Percentiles rank a stretch among this genome's conserved stretches.
Conservation (phyloP, 2,797 vertebrate genomes). For the Siniperca scherzeri region DNA sequence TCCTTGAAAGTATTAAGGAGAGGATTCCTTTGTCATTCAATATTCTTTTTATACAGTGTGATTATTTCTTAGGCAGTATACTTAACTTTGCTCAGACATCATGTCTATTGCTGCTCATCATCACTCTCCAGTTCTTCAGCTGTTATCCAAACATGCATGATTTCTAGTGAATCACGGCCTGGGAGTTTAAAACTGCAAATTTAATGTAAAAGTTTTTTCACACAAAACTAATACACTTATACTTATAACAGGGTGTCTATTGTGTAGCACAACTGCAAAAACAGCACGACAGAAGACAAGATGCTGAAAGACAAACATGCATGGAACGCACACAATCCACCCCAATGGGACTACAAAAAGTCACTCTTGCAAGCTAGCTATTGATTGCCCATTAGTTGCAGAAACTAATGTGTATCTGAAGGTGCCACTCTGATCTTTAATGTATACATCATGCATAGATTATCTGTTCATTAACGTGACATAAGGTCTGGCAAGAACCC, state of each 20-base stretch:
- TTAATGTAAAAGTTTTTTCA: not conserved
- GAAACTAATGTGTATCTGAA: constrained; percentile 63
- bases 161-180: not conserved
- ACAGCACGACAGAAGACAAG: not conserved
- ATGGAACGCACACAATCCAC: not conserved
- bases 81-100: not conserved
- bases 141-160: not conserved
- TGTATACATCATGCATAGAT: constrained; percentile 76
- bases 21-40: not conserved
- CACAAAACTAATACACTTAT: not conserved
- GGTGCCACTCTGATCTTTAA: constrained; percentile 64
- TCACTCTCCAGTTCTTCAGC: not conserved
- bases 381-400: constrained; percentile 59
- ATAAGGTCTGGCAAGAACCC: constrained; percentile 49
- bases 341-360: constrained; percentile 43
- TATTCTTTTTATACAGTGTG: not conserved
- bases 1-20: not conserved
- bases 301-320: constrained; percentile 16
- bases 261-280: not conserved
- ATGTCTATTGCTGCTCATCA: too few relatives aligned
- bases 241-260: not conserved
- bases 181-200: not conserved
- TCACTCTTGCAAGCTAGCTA: constrained; percentile 47
- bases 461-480: constrained; percentile 78
- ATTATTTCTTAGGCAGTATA: not conserved